Base-by-base conservation (phyloP, 2,888 invertebrate genomes). In the Odontomyia ornata region DNA sequence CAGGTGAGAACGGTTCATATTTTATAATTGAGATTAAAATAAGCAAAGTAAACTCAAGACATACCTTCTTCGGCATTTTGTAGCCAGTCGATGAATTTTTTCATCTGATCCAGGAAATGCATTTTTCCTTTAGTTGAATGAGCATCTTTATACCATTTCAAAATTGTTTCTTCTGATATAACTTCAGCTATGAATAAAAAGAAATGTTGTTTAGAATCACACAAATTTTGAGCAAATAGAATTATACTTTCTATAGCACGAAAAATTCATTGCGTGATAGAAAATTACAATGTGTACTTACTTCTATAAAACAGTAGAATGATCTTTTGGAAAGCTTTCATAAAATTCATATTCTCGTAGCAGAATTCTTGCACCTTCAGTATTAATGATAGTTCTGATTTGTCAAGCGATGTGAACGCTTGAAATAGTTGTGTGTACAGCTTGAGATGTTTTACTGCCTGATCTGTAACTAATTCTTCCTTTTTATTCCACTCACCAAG, bases 401-500 rank as follows among this genome's bases (percentile, higher is more conserved):
- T 93, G 80, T 93, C 93, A 80, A 93, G 92, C 84, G 93, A 92
- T 82, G 96, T 93, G 84, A 98, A 96, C 36, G 95, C 94, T 80
- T 93, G 93, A 84, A 98, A 91, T 82, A 98, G 89, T 78, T 93
- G 91, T 81, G 96, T 93, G 88, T 95, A 97, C 83, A 91, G 91
- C 83, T 95, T 95, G 84, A 93, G 90, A 88, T 96, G 95, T 86
- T 95, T 94, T 73, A 96, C 91, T 73, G 98, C 97, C 88, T 98
- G 98, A 84, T 98, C 98, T 71, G 97, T 96, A 80, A 98, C 92
- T 82, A 98, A 88, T 87, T 98, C 98, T 87, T 98, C 98, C 86
- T 98, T 98, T 88, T 98, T 98, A 88, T 97, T 98, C 98, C 98
- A 98, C 88, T 98, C 98, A 78, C 96, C 95, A 83, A 95, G 93